phyloP scores from a whole-genome alignment of 2,888 invertebrate genomes.

The Scaptomyza reducta region DNA sequence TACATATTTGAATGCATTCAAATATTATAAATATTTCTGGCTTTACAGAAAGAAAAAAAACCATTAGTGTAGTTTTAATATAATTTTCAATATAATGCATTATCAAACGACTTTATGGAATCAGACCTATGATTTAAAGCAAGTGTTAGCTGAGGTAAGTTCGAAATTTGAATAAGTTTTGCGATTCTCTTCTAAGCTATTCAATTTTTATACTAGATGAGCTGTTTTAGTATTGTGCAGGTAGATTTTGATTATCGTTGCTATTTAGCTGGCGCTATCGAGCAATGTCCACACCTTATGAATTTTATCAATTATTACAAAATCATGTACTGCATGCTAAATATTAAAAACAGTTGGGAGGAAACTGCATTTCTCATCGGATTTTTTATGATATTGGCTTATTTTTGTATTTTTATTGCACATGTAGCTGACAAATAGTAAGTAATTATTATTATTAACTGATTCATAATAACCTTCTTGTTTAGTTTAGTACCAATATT shows the following conservation, averaged over 20 bases:
- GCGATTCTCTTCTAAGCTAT: background rate
- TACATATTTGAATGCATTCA: background rate
- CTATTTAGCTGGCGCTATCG: background rate
- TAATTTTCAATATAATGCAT: background rate
- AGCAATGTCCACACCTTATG: slow-evolving; percentile 19
- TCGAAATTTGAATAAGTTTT: background rate
- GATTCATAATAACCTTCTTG: too few species aligned
- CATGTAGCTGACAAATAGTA: slow-evolving; percentile 24
- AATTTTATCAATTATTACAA: slow-evolving; percentile 37
- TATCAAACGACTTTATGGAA: background rate
- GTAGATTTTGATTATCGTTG: slow-evolving; percentile 35
- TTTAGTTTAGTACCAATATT: slow-evolving; percentile 14
- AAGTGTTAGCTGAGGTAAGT: background rate
- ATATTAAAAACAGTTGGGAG: background rate
- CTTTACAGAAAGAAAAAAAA: background rate
- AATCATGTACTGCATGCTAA: slow-evolving; percentile 42
- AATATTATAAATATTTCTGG: background rate
- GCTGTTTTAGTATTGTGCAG: slow-evolving; percentile 33
- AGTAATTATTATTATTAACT: background rate
- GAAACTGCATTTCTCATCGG: slow-evolving; percentile 6
- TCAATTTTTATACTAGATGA: slow-evolving; percentile 32
- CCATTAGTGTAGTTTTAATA: background rate
- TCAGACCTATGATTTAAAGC: background rate
- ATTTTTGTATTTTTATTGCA: background rate
- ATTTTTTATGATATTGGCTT: slow-evolving; percentile 1